A percentile compares a stretch with the other conserved stretches of the same genome.
These are phyloP conservation scores for Celastrina argiolus DNA, from an alignment of 2,888 invertebrate genomes.

Conservation along the genomic window DNA sequence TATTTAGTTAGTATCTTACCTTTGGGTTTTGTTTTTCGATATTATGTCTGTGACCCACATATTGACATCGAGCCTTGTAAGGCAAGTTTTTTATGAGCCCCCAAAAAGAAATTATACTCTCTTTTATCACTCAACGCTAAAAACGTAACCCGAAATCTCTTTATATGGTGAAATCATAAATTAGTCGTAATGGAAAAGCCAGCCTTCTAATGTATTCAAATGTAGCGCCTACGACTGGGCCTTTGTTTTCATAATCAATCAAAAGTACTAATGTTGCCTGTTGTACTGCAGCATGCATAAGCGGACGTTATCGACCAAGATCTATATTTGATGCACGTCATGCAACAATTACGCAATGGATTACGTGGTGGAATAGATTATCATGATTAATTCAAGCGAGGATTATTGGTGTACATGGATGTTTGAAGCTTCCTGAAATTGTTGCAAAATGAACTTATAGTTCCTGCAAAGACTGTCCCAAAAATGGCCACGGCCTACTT, in stretches of 20 bases:
- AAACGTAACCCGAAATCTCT: not conserved
- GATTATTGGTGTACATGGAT: no score
- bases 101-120: not conserved
- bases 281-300: not conserved
- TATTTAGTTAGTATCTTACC: not conserved
- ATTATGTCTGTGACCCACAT: not conserved
- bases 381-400: not conserved
- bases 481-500: no score
- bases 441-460: no score
- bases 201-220: not conserved
- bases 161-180: not conserved
- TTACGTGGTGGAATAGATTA: not conserved
- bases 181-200: constrained; percentile 5
- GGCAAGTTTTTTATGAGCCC: not conserved
- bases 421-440: no score
- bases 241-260: constrained; percentile 20
- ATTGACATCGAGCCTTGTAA: not conserved
- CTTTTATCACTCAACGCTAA: not conserved
- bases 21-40: not conserved
- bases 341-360: not conserved
- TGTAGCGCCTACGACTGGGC: constrained; percentile 3
- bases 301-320: not conserved
- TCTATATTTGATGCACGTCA: not conserved
- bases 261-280: not conserved
- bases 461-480: no score